These are phyloP conservation scores for Labia minor DNA, from an alignment of 2,888 invertebrate species.

Conservation along the genomic window DNA sequence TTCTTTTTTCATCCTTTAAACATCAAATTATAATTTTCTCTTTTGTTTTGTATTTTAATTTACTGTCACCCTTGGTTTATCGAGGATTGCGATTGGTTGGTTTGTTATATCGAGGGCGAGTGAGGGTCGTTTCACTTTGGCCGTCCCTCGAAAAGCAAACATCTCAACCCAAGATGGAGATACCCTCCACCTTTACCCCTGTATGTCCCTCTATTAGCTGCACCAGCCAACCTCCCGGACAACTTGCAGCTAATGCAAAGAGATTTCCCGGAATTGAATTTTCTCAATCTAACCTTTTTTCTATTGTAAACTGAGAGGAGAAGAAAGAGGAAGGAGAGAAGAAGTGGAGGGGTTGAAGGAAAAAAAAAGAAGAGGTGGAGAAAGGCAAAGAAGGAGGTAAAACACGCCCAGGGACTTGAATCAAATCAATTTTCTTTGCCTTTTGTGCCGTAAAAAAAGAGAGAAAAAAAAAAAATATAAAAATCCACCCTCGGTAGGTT, in stretches of 20 bases:
- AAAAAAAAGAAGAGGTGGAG: background rate
- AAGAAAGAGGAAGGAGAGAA: conserved; percentile 17
- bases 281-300: conserved; percentile 21
- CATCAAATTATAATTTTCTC: too few relatives aligned
- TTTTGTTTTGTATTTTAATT: too few relatives aligned
- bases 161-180: background rate
- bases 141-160: background rate
- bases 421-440: conserved; percentile 24
- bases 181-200: background rate
- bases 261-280: conserved; percentile 22
- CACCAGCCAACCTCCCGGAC: conserved; percentile 5
- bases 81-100: too few relatives aligned
- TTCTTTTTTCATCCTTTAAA: too few relatives aligned
- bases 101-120: too few relatives aligned
- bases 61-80: too few relatives aligned
- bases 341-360: too few relatives aligned
- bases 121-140: too few relatives aligned
- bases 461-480: too few relatives aligned
- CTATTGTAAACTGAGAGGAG: conserved; percentile 13
- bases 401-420: conserved; percentile 16
- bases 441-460: conserved; percentile 16
- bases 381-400: background rate
- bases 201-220: background rate
- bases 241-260: conserved; percentile 22
- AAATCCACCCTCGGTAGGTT: too few relatives aligned